Percentiles rank a stretch among this genome's conserved stretches.
Conservation (phyloP, 2,888 invertebrate genomes). For the Drosophila phalerata region DNA sequence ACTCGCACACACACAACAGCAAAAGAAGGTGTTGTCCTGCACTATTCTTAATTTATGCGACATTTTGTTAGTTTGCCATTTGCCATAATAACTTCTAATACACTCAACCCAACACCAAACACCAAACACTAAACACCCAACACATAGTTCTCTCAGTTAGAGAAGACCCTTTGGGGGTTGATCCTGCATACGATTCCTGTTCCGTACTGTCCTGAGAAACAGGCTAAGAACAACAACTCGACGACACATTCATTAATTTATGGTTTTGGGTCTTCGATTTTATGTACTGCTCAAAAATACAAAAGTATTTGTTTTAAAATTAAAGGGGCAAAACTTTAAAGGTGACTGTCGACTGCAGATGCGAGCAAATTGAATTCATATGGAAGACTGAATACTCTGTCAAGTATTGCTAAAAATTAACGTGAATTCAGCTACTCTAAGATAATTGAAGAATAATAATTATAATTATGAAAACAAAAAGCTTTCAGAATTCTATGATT, state of each 20-base stretch:
- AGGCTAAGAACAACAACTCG: conserved; percentile 49
- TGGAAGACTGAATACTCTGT: not conserved
- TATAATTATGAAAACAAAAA: not conserved
- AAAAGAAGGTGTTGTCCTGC: conserved; percentile 71
- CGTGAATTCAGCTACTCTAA: no score
- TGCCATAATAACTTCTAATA: conserved; percentile 78
- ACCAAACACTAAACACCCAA: conserved; percentile 3
- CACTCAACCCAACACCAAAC: conserved; percentile 28
- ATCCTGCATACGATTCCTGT: conserved; percentile 1
- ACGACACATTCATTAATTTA: conserved; percentile 72
- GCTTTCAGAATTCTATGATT: no score
- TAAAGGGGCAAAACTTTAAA: conserved; percentile 34
- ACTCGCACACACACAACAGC: conserved; percentile 14
- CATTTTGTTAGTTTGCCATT: conserved; percentile 72
- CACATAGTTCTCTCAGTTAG: not conserved
- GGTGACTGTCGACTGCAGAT: conserved; percentile 39
- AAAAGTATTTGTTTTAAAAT: conserved; percentile 66
- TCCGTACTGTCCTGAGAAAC: conserved; percentile 8
- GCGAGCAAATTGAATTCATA: not conserved
- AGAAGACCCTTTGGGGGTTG: conserved; percentile 57
- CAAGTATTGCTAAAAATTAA: not conserved
- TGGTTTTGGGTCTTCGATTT: conserved; percentile 72
- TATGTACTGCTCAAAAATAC: conserved; percentile 60
- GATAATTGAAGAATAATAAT: not conserved
- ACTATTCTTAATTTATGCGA: conserved; percentile 75